Percentiles rank a stretch among this genome's conserved stretches.
Conservation (phyloP, 2,888 invertebrate genomes). For the Sphinx pinastri region DNA sequence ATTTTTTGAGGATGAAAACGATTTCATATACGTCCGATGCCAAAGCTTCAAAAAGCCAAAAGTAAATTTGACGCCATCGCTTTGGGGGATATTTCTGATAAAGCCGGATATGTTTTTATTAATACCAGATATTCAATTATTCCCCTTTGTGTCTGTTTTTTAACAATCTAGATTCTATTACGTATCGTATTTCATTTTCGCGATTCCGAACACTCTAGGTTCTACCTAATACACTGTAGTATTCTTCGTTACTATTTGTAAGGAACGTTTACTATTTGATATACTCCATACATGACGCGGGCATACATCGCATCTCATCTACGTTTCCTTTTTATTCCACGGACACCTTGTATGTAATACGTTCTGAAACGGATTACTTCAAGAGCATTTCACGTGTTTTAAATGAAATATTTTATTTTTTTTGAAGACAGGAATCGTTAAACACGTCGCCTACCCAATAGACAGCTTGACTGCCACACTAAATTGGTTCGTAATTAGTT, state of each 20-base stretch:
- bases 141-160: too few species aligned
- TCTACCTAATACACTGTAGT: background rate
- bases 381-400: constrained; percentile 10
- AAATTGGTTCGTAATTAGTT: constrained; percentile 23
- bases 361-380: constrained; percentile 3
- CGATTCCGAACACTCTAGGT: too few species aligned
- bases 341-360: background rate
- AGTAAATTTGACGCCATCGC: too few species aligned
- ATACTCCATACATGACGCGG: background rate
- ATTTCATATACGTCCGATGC: too few species aligned
- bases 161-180: too few species aligned
- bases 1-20: too few species aligned
- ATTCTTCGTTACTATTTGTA: background rate
- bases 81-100: too few species aligned
- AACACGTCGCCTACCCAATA: constrained; percentile 8
- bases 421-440: constrained; percentile 2
- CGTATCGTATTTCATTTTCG: background rate
- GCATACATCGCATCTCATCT: background rate
- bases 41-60: too few species aligned
- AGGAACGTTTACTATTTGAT: background rate
- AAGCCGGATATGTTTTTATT: too few species aligned
- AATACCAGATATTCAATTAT: too few species aligned
- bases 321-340: constrained; percentile 3
- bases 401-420: background rate
- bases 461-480: constrained; percentile 21